Base-by-base conservation (phyloP, 2,797 vertebrate genomes). In the Alfaro cultratus region DNA sequence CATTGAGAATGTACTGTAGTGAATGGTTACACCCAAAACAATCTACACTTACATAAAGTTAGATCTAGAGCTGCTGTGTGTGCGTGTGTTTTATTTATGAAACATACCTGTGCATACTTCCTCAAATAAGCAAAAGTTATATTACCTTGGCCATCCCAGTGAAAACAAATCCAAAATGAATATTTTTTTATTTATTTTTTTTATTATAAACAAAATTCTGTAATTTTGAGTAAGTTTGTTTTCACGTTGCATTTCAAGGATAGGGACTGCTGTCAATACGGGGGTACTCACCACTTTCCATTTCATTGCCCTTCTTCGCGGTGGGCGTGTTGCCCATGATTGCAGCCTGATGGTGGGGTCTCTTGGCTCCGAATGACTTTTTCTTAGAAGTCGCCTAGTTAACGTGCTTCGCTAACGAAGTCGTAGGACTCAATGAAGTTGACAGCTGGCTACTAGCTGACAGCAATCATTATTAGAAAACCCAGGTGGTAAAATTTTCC, bases 251-350 rank as follows among this genome's bases (percentile, higher is more conserved):
- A 39, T 67, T 13, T 41, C 15, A 41, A 8, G 36, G 10, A 5
- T 23, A 39, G 64, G 21, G 39, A 36, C 78, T 74, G 46, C 62
- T 79, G 82, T 53, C 80, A 67, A 68, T 70, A 3, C 8, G 76
- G 84, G 67, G 74, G 26, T 89, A 95, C 96, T 96, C 88, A 97
- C 96, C 96, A 36, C 97, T 97, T 92, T 97, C 97, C 95, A 96
- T 96, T 94, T 97, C 96, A 93, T 97, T 97, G 95, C 97, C 97
- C 95, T 98, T 98, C 96, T 98, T 98, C 90, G 97, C 96, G 90
- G 97, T 97, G 95, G 97, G 97, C 96, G 97, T 97, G 97, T 98
- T 97, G 96, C 97, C 97, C 97, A 98, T 97, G 94, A 87, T 94
- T 94, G 94, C 95, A 95, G 95, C 86, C 93, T 88, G 93, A 90